phyloP scores from a whole-genome alignment of 2,797 vertebrate genomes.

The Macropus fuliginosus region DNA sequence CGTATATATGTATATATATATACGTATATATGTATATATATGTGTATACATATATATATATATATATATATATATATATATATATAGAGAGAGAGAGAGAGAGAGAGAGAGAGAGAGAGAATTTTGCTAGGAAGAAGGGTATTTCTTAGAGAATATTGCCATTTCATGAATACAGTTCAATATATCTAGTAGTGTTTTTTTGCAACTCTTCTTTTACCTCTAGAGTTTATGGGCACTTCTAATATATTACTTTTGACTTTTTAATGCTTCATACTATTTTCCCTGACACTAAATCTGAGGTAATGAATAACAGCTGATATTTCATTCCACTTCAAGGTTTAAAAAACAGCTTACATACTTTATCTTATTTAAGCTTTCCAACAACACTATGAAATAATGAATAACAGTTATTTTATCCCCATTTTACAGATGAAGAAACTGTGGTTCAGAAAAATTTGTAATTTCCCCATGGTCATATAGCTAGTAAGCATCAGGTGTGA shows the following conservation, averaged over 20 bases:
- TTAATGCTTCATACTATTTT: neutral
- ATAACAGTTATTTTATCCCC: neutral
- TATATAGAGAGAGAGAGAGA: no score
- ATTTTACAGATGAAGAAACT: neutral
- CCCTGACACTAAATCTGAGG: neutral
- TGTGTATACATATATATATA: no score
- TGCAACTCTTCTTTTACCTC: neutral
- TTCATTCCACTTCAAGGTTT: neutral
- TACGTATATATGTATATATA: no score
- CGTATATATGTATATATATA: no score
- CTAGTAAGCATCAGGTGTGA: neutral
- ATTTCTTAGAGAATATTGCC: constrained; percentile 23
- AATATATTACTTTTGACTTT: neutral
- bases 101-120: neutral
- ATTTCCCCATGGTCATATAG: neutral
- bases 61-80: no score
- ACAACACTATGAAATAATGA: neutral
- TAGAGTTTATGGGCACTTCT: neutral
- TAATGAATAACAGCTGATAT: neutral
- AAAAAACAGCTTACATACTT: neutral
- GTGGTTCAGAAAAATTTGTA: neutral
- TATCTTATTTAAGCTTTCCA: neutral
- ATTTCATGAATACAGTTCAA: neutral
- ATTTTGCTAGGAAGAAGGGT: neutral
- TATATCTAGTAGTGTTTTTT: neutral